Percentiles rank a stretch among this genome's conserved stretches.
Conservation (phyloP, 2,113 vertebrate species). For the Eleginops maclovinus region DNA sequence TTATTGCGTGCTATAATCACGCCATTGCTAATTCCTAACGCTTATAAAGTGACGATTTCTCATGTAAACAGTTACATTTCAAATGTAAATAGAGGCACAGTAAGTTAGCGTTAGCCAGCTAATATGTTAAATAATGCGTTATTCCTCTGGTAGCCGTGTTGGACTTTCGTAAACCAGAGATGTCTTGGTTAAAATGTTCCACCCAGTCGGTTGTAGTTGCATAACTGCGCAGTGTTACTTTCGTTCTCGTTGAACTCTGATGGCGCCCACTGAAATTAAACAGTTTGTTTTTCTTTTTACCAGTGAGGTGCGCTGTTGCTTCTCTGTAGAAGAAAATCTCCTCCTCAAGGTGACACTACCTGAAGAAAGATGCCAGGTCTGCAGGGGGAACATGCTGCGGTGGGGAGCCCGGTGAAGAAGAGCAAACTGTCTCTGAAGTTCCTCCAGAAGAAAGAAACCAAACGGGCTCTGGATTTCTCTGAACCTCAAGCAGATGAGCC, state of each 20-base stretch:
- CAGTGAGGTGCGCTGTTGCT: constrained; percentile 65
- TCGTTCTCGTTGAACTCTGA: constrained; percentile 37
- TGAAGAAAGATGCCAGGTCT: constrained; percentile 89
- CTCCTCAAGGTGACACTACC: neutral
- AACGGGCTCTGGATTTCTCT: constrained; percentile 92
- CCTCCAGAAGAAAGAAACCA: constrained; percentile 96
- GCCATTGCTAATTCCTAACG: rapidly evolving
- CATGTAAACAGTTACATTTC: rapidly evolving
- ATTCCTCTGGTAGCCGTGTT: neutral
- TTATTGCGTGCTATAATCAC: rapidly evolving
- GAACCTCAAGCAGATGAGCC: constrained; percentile 88
- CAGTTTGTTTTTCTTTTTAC: constrained; percentile 11
- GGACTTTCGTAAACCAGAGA: neutral
- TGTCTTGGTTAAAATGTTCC: too few species aligned
- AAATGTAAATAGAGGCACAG: neutral
- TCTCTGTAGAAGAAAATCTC: constrained; percentile 11
- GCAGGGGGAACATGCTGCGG: constrained; percentile 85
- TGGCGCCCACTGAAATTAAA: constrained; percentile 49
- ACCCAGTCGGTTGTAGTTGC: neutral
- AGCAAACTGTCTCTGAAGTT: constrained; percentile 94
- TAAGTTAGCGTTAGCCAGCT: constrained; percentile 55
- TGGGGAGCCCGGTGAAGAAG: constrained; percentile 89
- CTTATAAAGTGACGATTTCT: neutral
- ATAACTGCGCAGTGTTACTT: neutral
- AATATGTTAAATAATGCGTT: constrained; percentile 47